A percentile compares a stretch with the other conserved stretches of the same genome.
These are phyloP conservation scores for Pseudachorutes palmiensis DNA, from an alignment of 1,140 invertebrate species.

Conservation along the genomic window DNA sequence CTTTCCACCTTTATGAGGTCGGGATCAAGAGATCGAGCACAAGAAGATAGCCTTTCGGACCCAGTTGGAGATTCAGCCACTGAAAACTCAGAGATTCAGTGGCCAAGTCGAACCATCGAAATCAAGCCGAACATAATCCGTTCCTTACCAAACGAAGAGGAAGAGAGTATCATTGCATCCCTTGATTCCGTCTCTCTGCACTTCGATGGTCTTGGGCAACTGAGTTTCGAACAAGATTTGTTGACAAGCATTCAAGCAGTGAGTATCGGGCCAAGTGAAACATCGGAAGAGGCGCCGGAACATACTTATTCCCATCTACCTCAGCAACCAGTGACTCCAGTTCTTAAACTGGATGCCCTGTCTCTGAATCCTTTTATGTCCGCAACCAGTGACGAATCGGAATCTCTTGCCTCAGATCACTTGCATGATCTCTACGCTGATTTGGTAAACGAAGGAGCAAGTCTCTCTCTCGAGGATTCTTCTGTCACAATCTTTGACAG, in stretches of 20 bases:
- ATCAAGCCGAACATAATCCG: background rate
- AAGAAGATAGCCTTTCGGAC: background rate
- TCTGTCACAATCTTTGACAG: constrained; percentile 12
- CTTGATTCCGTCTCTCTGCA: background rate
- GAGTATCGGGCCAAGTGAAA: constrained; percentile 14
- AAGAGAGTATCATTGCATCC: background rate
- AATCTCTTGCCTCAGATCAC: constrained; percentile 10
- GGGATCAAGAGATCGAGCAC: background rate
- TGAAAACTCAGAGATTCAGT: too few species aligned
- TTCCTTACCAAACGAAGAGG: background rate
- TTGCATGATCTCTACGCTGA: background rate
- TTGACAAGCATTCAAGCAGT: constrained; percentile 35
- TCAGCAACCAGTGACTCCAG: background rate
- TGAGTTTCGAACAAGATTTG: constrained; percentile 30
- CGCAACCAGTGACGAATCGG: background rate
- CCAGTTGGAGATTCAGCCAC: too few species aligned
- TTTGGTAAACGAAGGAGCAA: constrained; percentile 1
- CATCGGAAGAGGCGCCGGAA: too few species aligned
- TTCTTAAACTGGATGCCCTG: background rate
- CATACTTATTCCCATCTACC: background rate
- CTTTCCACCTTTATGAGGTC: constrained; percentile 18
- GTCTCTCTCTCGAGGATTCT: constrained; percentile 14
- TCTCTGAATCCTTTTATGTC: background rate
- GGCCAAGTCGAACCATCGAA: background rate
- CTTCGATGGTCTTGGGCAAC: background rate